Evolutionary conservation across 2,888 invertebrate genomes (phyloP).

Genomic region (Yponomeuta evonymella): DNA sequence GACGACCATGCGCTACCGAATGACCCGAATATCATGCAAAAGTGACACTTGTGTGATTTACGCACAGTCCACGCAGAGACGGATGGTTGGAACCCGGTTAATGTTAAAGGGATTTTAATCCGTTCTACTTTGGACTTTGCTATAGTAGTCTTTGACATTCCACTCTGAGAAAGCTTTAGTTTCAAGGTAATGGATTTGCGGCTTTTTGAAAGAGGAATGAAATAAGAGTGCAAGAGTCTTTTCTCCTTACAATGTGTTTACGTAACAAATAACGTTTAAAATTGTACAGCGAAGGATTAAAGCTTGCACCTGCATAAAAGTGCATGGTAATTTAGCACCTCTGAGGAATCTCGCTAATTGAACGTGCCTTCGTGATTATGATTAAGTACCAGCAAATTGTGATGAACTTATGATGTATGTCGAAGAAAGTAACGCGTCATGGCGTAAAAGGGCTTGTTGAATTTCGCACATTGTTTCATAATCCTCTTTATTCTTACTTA

Average conservation of each 20-base stretch:
- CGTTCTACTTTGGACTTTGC: neutral
- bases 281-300: neutral
- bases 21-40: constrained; percentile 15
- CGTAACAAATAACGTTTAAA: constrained; percentile 13
- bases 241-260: neutral
- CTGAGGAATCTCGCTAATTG: neutral
- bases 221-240: neutral
- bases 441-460: neutral
- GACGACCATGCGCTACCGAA: neutral
- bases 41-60: constrained; percentile 11
- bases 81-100: constrained; percentile 13
- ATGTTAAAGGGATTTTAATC: constrained; percentile 9
- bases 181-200: neutral
- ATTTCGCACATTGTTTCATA: neutral
- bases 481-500: neutral
- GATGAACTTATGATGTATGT: neutral
- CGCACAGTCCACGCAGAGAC: neutral
- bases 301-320: neutral
- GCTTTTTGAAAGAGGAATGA: neutral
- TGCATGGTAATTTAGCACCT: constrained; percentile 3
- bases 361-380: constrained; percentile 1
- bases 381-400: neutral
- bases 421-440: neutral
- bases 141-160: neutral
- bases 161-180: neutral